Evolutionary conservation across 2,113 vertebrate species (phyloP).

Genomic region (cattle (Bos taurus)): DNA sequence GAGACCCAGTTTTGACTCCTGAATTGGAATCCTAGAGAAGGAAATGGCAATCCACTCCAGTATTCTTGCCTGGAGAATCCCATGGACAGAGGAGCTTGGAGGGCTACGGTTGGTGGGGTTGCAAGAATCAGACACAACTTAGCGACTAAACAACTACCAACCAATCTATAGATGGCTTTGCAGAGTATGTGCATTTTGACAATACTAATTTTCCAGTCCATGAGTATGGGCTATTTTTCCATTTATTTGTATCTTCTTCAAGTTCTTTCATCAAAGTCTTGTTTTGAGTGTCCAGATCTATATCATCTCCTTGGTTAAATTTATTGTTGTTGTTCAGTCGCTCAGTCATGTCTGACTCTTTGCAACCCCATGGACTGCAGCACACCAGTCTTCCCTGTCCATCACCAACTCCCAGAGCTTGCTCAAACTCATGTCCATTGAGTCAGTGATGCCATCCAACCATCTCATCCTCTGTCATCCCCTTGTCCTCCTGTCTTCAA

Average conservation of each 20-base stretch:
- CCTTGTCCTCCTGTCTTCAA: neutral
- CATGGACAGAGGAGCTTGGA: neutral
- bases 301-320: neutral
- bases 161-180: neutral
- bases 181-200: neutral
- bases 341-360: neutral
- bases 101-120: neutral
- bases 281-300: neutral
- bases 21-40: neutral
- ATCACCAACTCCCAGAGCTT: neutral
- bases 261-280: neutral
- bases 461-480: neutral
- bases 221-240: neutral
- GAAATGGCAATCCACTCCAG: neutral
- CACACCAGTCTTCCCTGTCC: neutral
- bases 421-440: neutral
- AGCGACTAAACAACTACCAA: neutral
- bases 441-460: neutral
- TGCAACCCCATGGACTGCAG: neutral
- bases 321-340: neutral
- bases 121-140: neutral
- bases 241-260: neutral
- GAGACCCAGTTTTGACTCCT: neutral
- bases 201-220: neutral
- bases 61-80: neutral